phyloP scores from a whole-genome alignment of 2,888 invertebrate species.

The Parnassius apollo region DNA sequence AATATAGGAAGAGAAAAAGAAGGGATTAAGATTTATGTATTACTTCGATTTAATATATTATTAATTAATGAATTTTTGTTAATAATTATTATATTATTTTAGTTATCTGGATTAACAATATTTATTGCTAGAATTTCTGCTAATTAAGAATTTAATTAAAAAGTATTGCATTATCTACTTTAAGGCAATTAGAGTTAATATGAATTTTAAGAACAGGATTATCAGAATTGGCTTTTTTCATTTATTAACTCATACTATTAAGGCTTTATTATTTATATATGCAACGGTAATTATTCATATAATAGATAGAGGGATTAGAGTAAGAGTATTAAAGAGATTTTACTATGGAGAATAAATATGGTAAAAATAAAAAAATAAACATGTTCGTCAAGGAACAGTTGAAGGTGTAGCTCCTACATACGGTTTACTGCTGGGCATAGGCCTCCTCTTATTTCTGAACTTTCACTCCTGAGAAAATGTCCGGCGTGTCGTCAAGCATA shows the following conservation, averaged over 20 bases:
- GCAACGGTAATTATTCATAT: conserved; percentile 86
- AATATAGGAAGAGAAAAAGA: no score
- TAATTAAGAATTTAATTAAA: conserved; percentile 85
- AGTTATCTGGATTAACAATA: conserved; percentile 76
- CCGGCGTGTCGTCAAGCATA: no score
- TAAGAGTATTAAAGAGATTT: no score
- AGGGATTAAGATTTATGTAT: no score
- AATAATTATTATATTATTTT: conserved; percentile 73
- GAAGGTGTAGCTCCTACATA: no score
- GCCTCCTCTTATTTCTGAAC: no score
- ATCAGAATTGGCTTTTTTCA: conserved; percentile 84
- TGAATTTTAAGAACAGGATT: conserved; percentile 81
- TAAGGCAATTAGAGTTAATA: conserved; percentile 88
- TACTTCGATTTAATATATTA: conserved; percentile 83
- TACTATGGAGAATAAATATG: no score
- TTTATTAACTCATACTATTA: conserved; percentile 87
- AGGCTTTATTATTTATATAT: conserved; percentile 87
- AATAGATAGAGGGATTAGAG: conserved; percentile 68
- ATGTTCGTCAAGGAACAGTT: no score
- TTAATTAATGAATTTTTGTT: conserved; percentile 61
- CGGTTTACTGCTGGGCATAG: no score
- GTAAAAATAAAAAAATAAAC: no score
- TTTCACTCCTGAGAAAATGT: no score
- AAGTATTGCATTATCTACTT: conserved; percentile 87
- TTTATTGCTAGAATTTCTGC: conserved; percentile 82